phyloP scores from a whole-genome alignment of 2,888 invertebrate genomes.

The Andrena marginata region DNA sequence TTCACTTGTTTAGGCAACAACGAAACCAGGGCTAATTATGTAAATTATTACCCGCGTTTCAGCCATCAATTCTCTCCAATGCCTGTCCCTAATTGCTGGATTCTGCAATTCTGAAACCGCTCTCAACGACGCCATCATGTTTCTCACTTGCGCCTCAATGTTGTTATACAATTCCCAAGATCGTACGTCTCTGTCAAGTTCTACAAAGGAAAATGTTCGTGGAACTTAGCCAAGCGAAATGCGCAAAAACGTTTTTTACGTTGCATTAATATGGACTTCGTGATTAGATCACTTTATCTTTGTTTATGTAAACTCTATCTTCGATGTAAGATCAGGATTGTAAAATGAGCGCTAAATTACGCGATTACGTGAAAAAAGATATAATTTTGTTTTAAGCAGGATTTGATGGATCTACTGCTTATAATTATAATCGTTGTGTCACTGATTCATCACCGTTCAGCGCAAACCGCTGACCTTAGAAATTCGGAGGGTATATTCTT shows the following conservation, averaged over 20 bases:
- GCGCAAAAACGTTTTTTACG: neutral
- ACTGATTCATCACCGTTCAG: no score
- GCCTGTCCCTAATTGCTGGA: slow-evolving; percentile 96
- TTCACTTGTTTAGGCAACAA: neutral
- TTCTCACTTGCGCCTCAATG: slow-evolving; percentile 93
- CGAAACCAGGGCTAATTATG: neutral
- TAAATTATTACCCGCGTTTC: slow-evolving; percentile 90
- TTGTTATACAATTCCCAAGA: slow-evolving; percentile 92
- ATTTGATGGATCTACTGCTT: no score
- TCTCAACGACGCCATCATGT: slow-evolving; percentile 96
- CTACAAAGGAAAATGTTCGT: slow-evolving; percentile 70
- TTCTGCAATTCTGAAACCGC: slow-evolving; percentile 98
- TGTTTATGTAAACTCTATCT: neutral
- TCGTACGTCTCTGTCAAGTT: slow-evolving; percentile 88
- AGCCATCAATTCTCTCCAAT: slow-evolving; percentile 97
- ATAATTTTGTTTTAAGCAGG: no score
- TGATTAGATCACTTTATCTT: neutral
- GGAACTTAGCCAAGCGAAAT: neutral
- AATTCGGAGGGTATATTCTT: no score
- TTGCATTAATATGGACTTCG: neutral
- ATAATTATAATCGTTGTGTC: no score
- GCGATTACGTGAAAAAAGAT: no score
- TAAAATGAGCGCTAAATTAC: no score
- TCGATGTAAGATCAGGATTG: no score
- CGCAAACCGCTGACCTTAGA: no score